Evolutionary conservation across 1,140 invertebrate genomes (phyloP), one percentile per base, ranked within the genome.

Genomic region (Pantala flavescens): DNA sequence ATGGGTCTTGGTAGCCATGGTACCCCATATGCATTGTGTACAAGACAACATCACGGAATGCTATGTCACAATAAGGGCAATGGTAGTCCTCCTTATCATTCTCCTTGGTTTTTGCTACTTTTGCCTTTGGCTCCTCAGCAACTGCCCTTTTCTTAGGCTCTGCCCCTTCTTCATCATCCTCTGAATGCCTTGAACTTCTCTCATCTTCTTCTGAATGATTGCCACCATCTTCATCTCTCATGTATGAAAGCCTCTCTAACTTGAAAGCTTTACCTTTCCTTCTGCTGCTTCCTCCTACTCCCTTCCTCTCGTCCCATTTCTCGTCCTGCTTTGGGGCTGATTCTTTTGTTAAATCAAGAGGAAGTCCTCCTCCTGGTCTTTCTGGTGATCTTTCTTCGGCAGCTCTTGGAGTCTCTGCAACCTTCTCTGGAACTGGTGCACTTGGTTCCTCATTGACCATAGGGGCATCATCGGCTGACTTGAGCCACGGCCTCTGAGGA

Each of bases 11-110:
- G 83, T 89, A 93, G 3, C 91, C 92, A 82, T 99, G 97, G 83
- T 95, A 98, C 74, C 94, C 93, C 93, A 97, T 97, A 83, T 99
- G 97, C 80, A 98, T 93, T 0, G 90, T 91, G 83, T 96, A 96
- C 88, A 99, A 93, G 11, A 95, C 89, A 36, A 90, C 87, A 80
- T 98, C 93, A n/a, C 88, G 89, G 82, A 98, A 98, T 5, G 88
- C 86, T 28, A 98, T 96, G 78, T 93, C 91, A 82, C 97, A 99
- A 81, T 91, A 92, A 36, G 89, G 85, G 80, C 97, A 99, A 74
- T 87, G 86, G 79, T 90, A 90, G 12, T 81, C 81, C 55, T 77
- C 73, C 2, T 77, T 74, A 24, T 78, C 75, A 24, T 76, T 63
- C 12, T 77, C 74, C 19, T 36, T 42, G 11, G 28, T 72, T 16